Base-by-base conservation (phyloP, 2,888 invertebrate species). In the Gisinianus flammeolus region DNA sequence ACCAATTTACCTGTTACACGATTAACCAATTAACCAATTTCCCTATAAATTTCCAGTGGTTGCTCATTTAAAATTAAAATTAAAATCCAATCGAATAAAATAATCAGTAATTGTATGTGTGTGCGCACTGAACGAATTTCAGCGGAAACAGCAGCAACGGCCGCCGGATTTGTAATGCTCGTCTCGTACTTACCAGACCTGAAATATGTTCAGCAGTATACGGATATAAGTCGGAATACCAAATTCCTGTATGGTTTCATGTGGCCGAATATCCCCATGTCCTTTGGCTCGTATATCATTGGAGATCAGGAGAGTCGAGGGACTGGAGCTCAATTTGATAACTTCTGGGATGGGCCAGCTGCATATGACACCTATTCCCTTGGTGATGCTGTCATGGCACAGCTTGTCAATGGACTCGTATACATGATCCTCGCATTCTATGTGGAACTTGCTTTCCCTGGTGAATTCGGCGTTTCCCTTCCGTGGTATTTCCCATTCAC, bases 381-480 rank as follows among this genome's bases (percentile, higher is more conserved):
- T 1, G 22, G n/a, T 2, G 44, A 69, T 35, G 28, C 24, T 26
- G 16, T 69, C 2, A 79, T 91, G 1, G 24, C 58, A 22, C 31
- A 70, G 85, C 85, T 91, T 22, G 81, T 93, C 0, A 93, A 93
- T 85, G 88, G 90, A 10, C 74, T 92, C 0, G 70, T 95, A 0
- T 95, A 95, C 85, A 89, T 94, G 86, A 78, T 92, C 2, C 87
- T 96, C 54, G 92, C 96, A 0, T 88, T 96, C 83, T 97, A 97
- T 86, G 88, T 96, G 28, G 96, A 96, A 87, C 93, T 93, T 82
- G 91, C 97, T 16, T 89, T 91, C 80, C 97, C 97, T 0, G 96
- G 96, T 12, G 92, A 93, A 19, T 94, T 90, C 86, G 96, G 96
- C 2, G 91, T 96, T 0, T 92, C 93, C 0, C 91, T 91, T 80